phyloP scores from a whole-genome alignment of 2,888 invertebrate species.

The Drosophila setosimentum region DNA sequence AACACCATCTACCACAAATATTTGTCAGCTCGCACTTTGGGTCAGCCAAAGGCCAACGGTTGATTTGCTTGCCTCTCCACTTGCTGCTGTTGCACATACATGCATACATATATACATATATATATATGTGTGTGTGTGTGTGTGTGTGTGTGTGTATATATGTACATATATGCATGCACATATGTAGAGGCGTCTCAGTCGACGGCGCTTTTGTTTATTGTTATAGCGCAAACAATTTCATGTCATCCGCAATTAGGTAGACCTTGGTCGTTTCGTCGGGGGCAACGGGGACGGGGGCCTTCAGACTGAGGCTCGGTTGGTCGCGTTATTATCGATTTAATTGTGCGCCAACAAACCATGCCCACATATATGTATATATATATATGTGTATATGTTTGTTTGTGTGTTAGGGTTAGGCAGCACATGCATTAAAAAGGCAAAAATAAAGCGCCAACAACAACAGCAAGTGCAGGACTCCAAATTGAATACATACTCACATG shows the following conservation, averaged over 20 bases:
- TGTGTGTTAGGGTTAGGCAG: slow-evolving; percentile 18
- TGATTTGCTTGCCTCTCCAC: slow-evolving; percentile 21
- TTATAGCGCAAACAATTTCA: slow-evolving; percentile 81
- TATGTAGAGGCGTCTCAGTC: background rate
- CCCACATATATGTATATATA: background rate
- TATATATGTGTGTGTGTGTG: background rate
- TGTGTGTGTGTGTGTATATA: too few species aligned
- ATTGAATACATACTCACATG: slow-evolving; percentile 14
- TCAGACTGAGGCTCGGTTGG: slow-evolving; percentile 30
- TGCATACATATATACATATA: background rate
- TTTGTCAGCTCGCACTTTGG: slow-evolving; percentile 59
- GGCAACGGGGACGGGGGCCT: background rate
- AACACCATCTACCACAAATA: slow-evolving; percentile 65
- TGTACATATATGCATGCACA: background rate
- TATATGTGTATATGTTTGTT: background rate
- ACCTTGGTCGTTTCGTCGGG: slow-evolving; percentile 19
- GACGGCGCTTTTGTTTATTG: slow-evolving; percentile 66
- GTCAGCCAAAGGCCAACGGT: slow-evolving; percentile 44
- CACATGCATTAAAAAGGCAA: slow-evolving; percentile 25
- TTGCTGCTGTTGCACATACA: slow-evolving; percentile 7
- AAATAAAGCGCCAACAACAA: background rate
- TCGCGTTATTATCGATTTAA: slow-evolving; percentile 64
- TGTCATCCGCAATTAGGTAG: slow-evolving; percentile 84
- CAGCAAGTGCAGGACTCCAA: slow-evolving; percentile 1
- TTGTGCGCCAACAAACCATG: slow-evolving; percentile 37